These are phyloP conservation scores for Oryzaephilus surinamensis DNA, from an alignment of 1,140 invertebrate species.

Conservation along the genomic window DNA sequence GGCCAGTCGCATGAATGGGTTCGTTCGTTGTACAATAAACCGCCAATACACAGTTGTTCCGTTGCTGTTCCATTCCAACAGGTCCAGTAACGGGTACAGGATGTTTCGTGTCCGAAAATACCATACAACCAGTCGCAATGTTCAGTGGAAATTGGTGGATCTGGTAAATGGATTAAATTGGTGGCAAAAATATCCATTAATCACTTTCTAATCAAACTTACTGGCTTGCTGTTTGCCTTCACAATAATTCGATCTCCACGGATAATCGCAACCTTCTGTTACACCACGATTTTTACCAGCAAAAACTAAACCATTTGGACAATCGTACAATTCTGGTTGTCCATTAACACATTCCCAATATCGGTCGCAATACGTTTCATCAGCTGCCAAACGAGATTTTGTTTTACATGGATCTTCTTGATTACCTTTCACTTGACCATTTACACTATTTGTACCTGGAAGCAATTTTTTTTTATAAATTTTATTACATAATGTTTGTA, in stretches of 20 bases:
- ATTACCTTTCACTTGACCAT: slow-evolving; percentile 35
- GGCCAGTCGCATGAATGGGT: slow-evolving; percentile 89
- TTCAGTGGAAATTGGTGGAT: slow-evolving; percentile 70
- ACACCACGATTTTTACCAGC: slow-evolving; percentile 77
- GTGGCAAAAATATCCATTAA: not conserved
- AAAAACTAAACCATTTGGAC: slow-evolving; percentile 82
- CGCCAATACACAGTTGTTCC: slow-evolving; percentile 86
- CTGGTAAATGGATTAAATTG: slow-evolving; percentile 37
- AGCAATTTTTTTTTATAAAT: no score
- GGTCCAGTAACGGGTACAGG: slow-evolving; percentile 87
- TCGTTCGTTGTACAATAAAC: slow-evolving; percentile 81
- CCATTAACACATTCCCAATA: slow-evolving; percentile 77
- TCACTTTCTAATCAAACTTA: slow-evolving; percentile 36
- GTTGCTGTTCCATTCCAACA: slow-evolving; percentile 90
- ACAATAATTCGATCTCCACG: slow-evolving; percentile 79
- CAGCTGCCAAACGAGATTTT: slow-evolving; percentile 60
- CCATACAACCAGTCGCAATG: slow-evolving; percentile 90
- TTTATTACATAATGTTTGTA: not conserved
- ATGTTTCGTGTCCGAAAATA: slow-evolving; percentile 86
- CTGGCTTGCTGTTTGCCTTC: slow-evolving; percentile 63
- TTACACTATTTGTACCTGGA: slow-evolving; percentile 18
- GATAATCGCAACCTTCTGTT: slow-evolving; percentile 80
- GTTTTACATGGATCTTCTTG: slow-evolving; percentile 68
- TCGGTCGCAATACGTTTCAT: slow-evolving; percentile 73
- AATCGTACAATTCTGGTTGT: slow-evolving; percentile 72